These are phyloP conservation scores for Cryptus viduatorius DNA, from an alignment of 2,888 invertebrate species.

Conservation along the genomic window DNA sequence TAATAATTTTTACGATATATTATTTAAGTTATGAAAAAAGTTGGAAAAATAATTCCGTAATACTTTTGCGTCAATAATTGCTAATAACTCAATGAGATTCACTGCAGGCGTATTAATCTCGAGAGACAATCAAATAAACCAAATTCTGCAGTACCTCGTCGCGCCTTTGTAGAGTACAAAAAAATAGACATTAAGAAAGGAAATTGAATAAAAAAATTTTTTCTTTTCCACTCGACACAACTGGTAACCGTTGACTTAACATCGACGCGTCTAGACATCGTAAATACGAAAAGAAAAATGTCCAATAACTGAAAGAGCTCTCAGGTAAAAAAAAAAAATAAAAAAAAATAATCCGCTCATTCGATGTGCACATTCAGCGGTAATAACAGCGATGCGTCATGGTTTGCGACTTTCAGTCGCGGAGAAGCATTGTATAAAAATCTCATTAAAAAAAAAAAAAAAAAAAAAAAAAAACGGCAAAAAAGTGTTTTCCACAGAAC, in stretches of 20 bases:
- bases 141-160: neutral
- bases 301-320: neutral
- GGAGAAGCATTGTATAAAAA: neutral
- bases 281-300: neutral
- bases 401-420: neutral
- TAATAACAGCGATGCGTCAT: neutral
- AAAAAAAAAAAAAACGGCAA: neutral
- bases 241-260: neutral
- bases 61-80: neutral
- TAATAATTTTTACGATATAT: too few species aligned
- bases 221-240: neutral
- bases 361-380: neutral
- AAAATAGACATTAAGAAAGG: neutral
- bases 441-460: neutral
- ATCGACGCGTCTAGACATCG: neutral
- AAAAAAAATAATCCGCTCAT: too few species aligned
- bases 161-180: slow-evolving; percentile 38
- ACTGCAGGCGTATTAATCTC: neutral
- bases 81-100: neutral
- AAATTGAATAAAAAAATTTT: slow-evolving; percentile 7
- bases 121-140: neutral
- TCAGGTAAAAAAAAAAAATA: neutral
- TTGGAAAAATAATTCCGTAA: too few species aligned
- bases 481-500: slow-evolving; percentile 1
- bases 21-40: too few species aligned